Conservation (phyloP, 2,888 invertebrate genomes). For the Arrhopalites spinosus region DNA sequence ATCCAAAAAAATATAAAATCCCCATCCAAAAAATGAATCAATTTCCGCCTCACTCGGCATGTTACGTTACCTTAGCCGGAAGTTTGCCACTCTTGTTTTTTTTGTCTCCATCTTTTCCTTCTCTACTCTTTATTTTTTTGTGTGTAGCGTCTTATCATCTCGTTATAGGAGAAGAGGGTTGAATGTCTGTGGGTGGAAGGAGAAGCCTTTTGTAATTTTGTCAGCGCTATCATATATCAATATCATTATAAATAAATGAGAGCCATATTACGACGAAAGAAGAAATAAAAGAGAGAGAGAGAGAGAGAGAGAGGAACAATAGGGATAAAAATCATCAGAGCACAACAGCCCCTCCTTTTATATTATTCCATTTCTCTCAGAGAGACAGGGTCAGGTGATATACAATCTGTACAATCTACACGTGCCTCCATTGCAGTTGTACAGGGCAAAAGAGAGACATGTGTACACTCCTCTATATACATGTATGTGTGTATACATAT, state of each 20-base stretch:
- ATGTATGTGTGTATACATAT: too few relatives aligned
- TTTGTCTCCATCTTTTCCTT: too few relatives aligned
- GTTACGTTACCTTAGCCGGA: too few relatives aligned
- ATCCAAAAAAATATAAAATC: too few relatives aligned
- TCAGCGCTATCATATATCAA: not conserved
- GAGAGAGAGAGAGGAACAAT: not conserved
- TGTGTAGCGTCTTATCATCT: too few relatives aligned
- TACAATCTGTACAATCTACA: too few relatives aligned
- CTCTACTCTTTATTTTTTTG: too few relatives aligned
- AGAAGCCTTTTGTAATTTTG: too few relatives aligned
- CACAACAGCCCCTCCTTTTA: not conserved
- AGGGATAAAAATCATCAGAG: not conserved
- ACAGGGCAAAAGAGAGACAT: not conserved
- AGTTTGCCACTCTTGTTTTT: too few relatives aligned
- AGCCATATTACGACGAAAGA: not conserved
- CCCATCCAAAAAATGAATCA: not conserved
- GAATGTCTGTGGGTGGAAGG: too few relatives aligned
- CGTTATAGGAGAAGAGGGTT: too few relatives aligned
- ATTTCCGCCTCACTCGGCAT: not conserved
- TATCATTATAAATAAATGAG: not conserved
- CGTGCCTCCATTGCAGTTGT: not conserved
- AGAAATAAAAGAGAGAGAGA: not conserved
- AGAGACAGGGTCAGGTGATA: not conserved
- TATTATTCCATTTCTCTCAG: not conserved
- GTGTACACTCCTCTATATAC: too few relatives aligned